Conservation (phyloP, 2,888 invertebrate species). For the Cephus pygmeus region DNA sequence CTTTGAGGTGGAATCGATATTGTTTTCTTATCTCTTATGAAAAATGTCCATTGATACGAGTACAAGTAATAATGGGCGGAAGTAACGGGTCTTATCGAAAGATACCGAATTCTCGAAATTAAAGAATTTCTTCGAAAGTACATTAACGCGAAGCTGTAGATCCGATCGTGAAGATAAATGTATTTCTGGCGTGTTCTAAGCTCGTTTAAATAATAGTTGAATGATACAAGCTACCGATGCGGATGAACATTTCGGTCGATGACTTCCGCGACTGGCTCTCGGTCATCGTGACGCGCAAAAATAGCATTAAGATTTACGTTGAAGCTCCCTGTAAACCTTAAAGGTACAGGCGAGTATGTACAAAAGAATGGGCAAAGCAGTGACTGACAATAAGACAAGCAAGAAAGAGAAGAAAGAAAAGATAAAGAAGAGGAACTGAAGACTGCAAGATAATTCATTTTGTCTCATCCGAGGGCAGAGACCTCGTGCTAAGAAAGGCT, state of each 20-base stretch:
- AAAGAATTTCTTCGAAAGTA: neutral
- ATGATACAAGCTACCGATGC: neutral
- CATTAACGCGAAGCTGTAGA: neutral
- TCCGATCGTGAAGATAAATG: neutral
- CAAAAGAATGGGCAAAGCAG: neutral
- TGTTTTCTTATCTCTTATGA: neutral
- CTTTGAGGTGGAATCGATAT: neutral
- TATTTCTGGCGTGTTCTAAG: neutral
- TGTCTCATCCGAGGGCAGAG: neutral
- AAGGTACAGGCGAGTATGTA: neutral
- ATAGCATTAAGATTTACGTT: neutral
- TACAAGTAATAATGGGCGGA: neutral
- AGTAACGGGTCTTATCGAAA: neutral
- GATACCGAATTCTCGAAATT: neutral
- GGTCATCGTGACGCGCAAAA: neutral
- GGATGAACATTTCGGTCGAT: neutral
- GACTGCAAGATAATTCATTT: neutral
- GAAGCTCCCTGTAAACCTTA: neutral
- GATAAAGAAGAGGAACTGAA: constrained; percentile 6
- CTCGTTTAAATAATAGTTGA: neutral
- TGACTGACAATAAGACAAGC: neutral
- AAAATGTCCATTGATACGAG: neutral
- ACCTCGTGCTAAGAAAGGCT: neutral
- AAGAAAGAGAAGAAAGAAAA: constrained; percentile 7
- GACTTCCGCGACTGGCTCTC: neutral